phyloP scores from a whole-genome alignment of 92 coral and sea anemone genomes.

The Virgularia gustaviana region DNA sequence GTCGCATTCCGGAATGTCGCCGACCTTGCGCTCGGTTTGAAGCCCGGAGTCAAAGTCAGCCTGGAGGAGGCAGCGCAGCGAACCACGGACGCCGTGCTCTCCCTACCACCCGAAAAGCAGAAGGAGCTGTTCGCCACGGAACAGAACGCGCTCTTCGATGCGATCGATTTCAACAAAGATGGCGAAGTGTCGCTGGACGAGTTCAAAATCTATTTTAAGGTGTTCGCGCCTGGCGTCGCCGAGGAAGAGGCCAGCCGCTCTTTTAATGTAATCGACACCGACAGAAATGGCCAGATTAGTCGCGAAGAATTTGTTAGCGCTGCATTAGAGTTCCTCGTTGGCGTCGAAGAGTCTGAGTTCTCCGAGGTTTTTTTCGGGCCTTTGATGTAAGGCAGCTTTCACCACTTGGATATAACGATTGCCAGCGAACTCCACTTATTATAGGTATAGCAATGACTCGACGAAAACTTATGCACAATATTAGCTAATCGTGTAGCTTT shows the following conservation, averaged over 20 bases:
- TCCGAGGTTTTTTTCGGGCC: no score
- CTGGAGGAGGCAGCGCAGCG: slow-evolving; percentile 1
- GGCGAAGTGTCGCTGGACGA: background rate
- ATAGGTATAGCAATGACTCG: no score
- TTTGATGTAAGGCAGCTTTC: no score
- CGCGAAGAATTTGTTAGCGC: no score
- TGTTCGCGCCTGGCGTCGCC: background rate
- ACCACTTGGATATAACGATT: no score
- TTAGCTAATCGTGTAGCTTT: no score
- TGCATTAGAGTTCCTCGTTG: no score
- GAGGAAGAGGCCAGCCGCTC: background rate
- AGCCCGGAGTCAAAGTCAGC: background rate
- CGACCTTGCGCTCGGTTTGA: background rate
- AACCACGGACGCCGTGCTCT: background rate
- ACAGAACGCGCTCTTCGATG: slow-evolving; percentile 13
- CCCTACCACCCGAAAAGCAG: slow-evolving; percentile 4
- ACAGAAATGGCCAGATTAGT: no score
- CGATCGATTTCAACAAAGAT: background rate
- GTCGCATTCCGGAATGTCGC: slow-evolving; percentile 1
- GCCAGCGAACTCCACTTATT: no score
- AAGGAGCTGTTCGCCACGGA: background rate
- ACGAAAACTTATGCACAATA: no score
- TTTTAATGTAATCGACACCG: slow-evolving; percentile 2
- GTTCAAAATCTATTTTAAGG: background rate
- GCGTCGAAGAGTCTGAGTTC: no score